Base-by-base conservation (phyloP, 2,113 vertebrate species). In the Chaetodon auriga region DNA sequence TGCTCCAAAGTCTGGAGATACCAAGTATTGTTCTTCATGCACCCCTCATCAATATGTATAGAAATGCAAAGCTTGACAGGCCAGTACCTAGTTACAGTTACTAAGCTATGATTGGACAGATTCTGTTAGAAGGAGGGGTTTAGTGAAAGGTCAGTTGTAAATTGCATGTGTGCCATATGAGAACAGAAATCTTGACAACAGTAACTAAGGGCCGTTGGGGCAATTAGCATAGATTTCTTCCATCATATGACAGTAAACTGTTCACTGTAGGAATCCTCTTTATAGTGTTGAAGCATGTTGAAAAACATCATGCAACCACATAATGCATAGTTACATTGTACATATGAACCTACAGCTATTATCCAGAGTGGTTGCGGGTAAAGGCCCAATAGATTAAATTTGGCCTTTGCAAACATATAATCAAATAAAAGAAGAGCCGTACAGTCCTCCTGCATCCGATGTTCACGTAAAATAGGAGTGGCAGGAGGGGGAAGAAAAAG, bases 401-500 rank as follows among this genome's bases (percentile, higher is more conserved):
- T 49, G 68, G 73, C 62, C 49, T 16, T 19, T 43, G 35, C 53
- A 41, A 64, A 78, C 80, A 53, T 81, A 41, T 62, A 80, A 84
- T 75, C 78, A 68, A 65, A 68, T 78, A 36, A 69, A 78, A 69
- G 70, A 18, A 46, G 19, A 64, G 49, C 46, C 62, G 7, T 30
- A 6, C n/a, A 57, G 36, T 36, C 21, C 30, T 14, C 57, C 75
- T 84, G 82, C 82, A 64, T 82, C 60, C 53, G 60, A 70, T 35
- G 49, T 74, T 77, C 87, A 70, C 58, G 16, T 83, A 65, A 73
- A 76, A 12, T 11, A 70, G 64, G 46, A 75, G 82, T 46, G 68
- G 62, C 41, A 60, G 79, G 63, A 55, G 68, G 53, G 57, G 54
- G 0, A 18, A 36, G 54, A 30, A 41, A 45, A 48, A 60, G 54